Conservation (phyloP, 2,113 vertebrate species). For the Halichoerus grypus region DNA sequence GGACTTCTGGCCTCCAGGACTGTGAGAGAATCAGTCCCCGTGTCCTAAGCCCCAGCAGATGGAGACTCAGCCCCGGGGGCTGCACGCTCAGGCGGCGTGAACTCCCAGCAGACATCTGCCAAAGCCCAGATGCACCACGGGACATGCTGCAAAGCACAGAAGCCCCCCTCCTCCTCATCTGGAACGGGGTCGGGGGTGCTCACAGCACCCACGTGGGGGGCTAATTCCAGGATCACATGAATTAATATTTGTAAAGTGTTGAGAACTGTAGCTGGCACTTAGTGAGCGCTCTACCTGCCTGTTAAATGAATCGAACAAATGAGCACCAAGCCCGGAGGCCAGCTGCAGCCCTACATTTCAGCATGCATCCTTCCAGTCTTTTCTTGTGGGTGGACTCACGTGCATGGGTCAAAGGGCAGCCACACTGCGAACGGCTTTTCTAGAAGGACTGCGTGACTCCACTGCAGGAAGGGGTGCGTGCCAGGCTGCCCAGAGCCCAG, state of each 20-base stretch:
- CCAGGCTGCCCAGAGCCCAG: neutral
- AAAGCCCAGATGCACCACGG: accelerated
- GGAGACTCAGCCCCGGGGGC: neutral
- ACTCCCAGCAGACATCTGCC: neutral
- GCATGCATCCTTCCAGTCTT: neutral
- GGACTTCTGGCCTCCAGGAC: neutral
- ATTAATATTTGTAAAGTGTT: neutral
- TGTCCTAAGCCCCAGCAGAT: neutral
- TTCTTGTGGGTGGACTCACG: neutral
- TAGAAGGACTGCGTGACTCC: neutral
- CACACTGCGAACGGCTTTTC: neutral
- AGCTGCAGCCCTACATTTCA: neutral
- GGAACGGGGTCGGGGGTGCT: neutral
- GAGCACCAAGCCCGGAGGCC: neutral
- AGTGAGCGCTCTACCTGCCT: neutral
- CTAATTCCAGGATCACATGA: neutral
- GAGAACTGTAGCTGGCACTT: neutral
- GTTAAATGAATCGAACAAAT: neutral
- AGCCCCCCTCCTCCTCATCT: too few relatives aligned
- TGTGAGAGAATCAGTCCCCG: accelerated
- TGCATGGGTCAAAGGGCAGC: neutral
- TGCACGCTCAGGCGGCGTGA: neutral
- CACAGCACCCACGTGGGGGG: neutral
- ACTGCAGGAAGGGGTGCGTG: neutral
- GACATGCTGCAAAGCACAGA: accelerated